Conservation (phyloP, 2,797 vertebrate genomes). For the Pipistrellus kuhlii region DNA sequence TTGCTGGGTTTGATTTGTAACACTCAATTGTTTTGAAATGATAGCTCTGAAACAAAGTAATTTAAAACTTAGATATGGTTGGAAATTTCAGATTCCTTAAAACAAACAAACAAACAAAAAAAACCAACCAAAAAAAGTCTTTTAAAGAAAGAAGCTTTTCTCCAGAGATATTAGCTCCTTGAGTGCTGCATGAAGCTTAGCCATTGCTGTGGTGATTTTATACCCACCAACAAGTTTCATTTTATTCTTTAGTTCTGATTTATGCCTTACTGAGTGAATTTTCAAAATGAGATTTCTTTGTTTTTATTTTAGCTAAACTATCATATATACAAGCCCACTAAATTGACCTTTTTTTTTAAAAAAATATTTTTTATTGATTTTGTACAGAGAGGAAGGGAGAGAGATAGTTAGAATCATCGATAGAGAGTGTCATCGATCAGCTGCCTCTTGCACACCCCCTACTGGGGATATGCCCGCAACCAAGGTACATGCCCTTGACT, state of each 20-base stretch:
- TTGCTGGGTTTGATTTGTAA: constrained; percentile 54
- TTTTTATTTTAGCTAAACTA: constrained; percentile 56
- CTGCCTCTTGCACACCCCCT: too few relatives aligned
- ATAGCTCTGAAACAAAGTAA: constrained; percentile 62
- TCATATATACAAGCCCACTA: neutral
- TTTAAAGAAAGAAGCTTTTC: constrained; percentile 34
- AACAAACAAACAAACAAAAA: too few relatives aligned
- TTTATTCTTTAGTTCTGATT: constrained; percentile 50
- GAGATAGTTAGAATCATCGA: too few relatives aligned
- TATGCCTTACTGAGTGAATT: constrained; percentile 1
- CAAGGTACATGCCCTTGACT: too few relatives aligned
- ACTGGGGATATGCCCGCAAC: too few relatives aligned
- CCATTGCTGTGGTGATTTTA: neutral
- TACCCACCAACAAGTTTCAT: neutral
- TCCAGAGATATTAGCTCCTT: neutral
- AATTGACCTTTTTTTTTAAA: neutral
- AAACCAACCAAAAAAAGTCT: neutral
- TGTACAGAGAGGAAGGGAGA: too few relatives aligned
- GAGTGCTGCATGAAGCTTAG: neutral
- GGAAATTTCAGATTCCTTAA: constrained; percentile 64
- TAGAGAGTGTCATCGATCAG: too few relatives aligned
- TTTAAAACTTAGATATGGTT: constrained; percentile 54
- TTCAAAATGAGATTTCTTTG: constrained; percentile 28
- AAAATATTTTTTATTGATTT: too few relatives aligned
- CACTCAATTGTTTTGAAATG: constrained; percentile 54